Percentiles rank a stretch among this genome's conserved stretches.
phyloP scores from a whole-genome alignment of 2,113 vertebrate species.

The Danionella cerebrum region DNA sequence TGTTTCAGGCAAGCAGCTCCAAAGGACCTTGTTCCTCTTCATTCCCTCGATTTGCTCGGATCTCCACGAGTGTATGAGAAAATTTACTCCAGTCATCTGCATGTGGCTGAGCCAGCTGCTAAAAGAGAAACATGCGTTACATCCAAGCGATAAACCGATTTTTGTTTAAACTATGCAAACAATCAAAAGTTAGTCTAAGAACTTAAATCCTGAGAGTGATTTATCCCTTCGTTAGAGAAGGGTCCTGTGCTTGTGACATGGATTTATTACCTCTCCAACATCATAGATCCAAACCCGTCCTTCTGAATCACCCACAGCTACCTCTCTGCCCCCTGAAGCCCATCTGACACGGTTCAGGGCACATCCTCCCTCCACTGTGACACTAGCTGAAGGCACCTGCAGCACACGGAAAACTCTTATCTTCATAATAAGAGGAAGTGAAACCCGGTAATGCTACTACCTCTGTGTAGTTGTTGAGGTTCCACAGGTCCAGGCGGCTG shows the following conservation, averaged over 20 bases:
- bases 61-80: slow-evolving; percentile 74
- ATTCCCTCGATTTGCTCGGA: slow-evolving; percentile 73
- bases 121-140: slow-evolving; percentile 12
- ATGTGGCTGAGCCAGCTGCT: slow-evolving; percentile 74
- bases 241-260: neutral
- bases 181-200: no score
- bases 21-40: slow-evolving; percentile 69
- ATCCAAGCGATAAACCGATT: no score
- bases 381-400: slow-evolving; percentile 80
- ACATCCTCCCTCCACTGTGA: slow-evolving; percentile 75
- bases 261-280: slow-evolving; percentile 75
- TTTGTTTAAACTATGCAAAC: no score
- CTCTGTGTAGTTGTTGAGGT: slow-evolving; percentile 85
- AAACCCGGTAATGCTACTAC: slow-evolving; percentile 54
- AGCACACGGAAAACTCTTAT: slow-evolving; percentile 33
- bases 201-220: no score
- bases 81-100: slow-evolving; percentile 78
- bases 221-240: no score
- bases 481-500: slow-evolving; percentile 82
- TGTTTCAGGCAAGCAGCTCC: slow-evolving; percentile 61
- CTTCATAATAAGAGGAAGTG: neutral
- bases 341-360: slow-evolving; percentile 81
- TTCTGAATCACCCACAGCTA: slow-evolving; percentile 81
- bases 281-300: slow-evolving; percentile 85
- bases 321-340: slow-evolving; percentile 76